Evolutionary conservation across 2,113 vertebrate species (phyloP).

Genomic region (Herpailurus yagouaroundi): DNA sequence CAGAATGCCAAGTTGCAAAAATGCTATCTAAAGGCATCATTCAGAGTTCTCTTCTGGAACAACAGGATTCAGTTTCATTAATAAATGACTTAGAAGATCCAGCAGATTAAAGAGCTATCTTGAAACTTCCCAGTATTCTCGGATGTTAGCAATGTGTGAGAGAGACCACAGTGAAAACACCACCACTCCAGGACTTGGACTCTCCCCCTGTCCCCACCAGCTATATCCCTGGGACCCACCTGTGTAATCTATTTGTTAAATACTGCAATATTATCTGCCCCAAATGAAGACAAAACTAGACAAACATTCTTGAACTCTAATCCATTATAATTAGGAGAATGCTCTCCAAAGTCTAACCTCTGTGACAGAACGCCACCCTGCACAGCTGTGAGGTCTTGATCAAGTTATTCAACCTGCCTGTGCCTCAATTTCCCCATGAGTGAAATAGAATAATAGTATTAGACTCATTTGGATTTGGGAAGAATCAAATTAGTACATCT

Average conservation of each 20-base stretch:
- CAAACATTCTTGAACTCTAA: background rate
- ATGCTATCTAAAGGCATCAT: background rate
- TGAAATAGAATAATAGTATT: background rate
- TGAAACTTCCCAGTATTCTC: background rate
- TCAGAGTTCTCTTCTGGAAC: background rate
- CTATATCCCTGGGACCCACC: background rate
- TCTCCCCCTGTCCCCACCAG: background rate
- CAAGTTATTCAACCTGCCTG: background rate
- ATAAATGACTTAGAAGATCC: background rate
- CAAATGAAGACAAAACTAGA: background rate
- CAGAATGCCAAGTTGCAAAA: background rate
- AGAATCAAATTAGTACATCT: background rate
- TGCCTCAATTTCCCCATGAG: background rate
- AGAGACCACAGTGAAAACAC: background rate
- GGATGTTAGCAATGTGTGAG: fast-evolving
- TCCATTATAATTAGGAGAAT: background rate
- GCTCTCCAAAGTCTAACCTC: background rate
- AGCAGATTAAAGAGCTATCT: background rate
- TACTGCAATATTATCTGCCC: background rate
- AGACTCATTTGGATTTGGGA: background rate
- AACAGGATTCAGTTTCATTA: background rate
- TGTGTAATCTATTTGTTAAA: background rate
- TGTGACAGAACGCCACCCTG: background rate
- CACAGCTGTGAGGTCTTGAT: background rate
- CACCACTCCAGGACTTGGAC: too few relatives aligned